phyloP scores from a whole-genome alignment of 2,888 invertebrate genomes.

The Emmelina monodactyla region DNA sequence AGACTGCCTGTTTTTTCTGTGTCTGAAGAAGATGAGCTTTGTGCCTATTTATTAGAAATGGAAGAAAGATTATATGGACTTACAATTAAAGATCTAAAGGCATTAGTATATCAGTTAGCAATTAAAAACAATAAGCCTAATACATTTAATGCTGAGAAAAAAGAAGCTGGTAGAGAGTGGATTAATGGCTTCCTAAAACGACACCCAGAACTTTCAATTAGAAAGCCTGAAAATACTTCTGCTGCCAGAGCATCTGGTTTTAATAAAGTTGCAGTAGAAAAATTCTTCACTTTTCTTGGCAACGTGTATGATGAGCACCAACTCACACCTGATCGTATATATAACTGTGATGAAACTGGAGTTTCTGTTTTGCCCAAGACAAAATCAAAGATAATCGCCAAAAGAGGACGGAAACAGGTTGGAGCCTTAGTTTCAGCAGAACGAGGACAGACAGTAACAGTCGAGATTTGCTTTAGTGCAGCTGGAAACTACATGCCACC shows the following conservation, averaged over 20 bases:
- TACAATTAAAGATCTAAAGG: conserved; percentile 18
- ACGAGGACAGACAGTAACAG: conserved; percentile 19
- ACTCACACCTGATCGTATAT: conserved; percentile 18
- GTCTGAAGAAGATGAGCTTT: conserved; percentile 13
- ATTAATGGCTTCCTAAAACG: conserved; percentile 19
- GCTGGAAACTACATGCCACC: conserved; percentile 18
- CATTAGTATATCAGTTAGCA: conserved; percentile 18
- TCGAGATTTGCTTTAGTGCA: conserved; percentile 22
- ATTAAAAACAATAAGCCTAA: conserved; percentile 20
- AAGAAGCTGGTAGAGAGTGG: conserved; percentile 25
- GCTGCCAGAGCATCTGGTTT: conserved; percentile 26
- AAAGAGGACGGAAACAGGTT: conserved; percentile 19
- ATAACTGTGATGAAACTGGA: conserved; percentile 24
- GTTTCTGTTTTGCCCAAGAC: conserved; percentile 21
- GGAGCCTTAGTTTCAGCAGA: conserved; percentile 22
- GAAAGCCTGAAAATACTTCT: conserved; percentile 19
- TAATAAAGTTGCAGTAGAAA: conserved; percentile 21
- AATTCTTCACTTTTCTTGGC: conserved; percentile 16
- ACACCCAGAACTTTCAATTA: conserved; percentile 17
- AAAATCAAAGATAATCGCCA: conserved; percentile 21
- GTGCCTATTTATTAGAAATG: conserved; percentile 12
- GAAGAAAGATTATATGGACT: conserved; percentile 15
- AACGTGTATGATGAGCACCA: conserved; percentile 19
- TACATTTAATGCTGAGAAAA: conserved; percentile 21
- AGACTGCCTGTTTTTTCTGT: conserved; percentile 9